A percentile compares a stretch with the other conserved stretches of the same genome.
Conservation (phyloP, 2,113 vertebrate genomes). For the Acinonyx jubatus region DNA sequence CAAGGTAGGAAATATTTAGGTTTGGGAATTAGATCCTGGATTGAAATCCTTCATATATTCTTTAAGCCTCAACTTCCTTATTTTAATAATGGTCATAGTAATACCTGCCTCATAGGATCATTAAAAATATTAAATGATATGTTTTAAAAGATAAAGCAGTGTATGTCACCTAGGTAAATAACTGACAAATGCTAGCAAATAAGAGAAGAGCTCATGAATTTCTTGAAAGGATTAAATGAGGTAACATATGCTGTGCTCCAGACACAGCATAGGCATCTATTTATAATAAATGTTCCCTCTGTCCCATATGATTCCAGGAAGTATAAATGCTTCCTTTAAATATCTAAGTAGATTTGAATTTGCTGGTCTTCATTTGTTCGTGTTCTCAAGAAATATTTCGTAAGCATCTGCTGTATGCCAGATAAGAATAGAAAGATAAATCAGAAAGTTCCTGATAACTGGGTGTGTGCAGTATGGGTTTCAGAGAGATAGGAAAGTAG, state of each 20-base stretch:
- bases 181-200: neutral
- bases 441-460: neutral
- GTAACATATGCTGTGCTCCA: neutral
- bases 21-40: neutral
- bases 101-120: neutral
- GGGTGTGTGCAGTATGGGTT: neutral
- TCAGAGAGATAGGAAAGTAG: neutral
- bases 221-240: neutral
- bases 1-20: neutral
- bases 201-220: neutral
- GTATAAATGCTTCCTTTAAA: slow-evolving; percentile 7
- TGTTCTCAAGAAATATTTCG: neutral
- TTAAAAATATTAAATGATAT: slow-evolving; percentile 25
- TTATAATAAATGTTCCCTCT: neutral
- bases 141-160: neutral
- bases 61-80: neutral
- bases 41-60: neutral
- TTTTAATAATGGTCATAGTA: slow-evolving; percentile 8
- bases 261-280: neutral
- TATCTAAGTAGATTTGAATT: neutral
- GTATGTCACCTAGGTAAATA: neutral
- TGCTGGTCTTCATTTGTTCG: neutral
- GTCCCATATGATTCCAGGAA: neutral
- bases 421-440: neutral
- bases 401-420: neutral